Evolutionary conservation across 2,113 vertebrate species (phyloP).

Genomic region (Scomber colias): DNA sequence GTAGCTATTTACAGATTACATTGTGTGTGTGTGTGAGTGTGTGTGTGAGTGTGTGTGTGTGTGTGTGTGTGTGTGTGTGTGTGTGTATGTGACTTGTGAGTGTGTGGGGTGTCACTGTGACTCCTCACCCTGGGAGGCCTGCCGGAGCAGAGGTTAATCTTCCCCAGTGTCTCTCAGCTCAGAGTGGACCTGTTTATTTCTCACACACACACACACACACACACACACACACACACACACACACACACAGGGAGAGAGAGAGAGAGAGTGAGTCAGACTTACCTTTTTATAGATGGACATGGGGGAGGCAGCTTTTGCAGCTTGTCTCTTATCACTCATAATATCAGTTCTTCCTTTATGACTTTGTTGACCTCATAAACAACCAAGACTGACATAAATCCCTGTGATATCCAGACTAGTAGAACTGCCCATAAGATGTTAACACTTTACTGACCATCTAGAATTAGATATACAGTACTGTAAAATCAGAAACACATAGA

Average conservation of each 20-base stretch:
- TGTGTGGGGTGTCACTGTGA: slow-evolving; percentile 57
- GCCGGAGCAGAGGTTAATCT: slow-evolving; percentile 82
- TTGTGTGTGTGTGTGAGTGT: slow-evolving; percentile 6
- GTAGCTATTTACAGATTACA: not conserved
- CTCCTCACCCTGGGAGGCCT: slow-evolving; percentile 83
- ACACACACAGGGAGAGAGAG: not conserved
- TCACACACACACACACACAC: slow-evolving; percentile 14
- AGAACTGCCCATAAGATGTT: too few relatives aligned
- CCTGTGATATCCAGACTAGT: too few relatives aligned
- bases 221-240: slow-evolving; percentile 11
- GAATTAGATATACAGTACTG: too few relatives aligned
- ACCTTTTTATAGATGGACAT: too few relatives aligned
- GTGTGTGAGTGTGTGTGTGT: slow-evolving; percentile 7
- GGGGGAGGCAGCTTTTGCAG: too few relatives aligned
- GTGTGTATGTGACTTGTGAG: slow-evolving; percentile 2
- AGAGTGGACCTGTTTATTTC: slow-evolving; percentile 57
- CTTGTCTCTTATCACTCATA: too few relatives aligned
- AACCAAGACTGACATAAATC: too few relatives aligned
- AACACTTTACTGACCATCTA: too few relatives aligned
- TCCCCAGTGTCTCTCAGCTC: slow-evolving; percentile 50
- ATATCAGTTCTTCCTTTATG: too few relatives aligned
- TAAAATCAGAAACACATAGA: too few relatives aligned
- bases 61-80: slow-evolving; percentile 4
- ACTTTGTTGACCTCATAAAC: too few relatives aligned
- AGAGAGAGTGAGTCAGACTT: too few relatives aligned